phyloP scores from a whole-genome alignment of 2,797 vertebrate genomes.

The Girardinus metallicus region DNA sequence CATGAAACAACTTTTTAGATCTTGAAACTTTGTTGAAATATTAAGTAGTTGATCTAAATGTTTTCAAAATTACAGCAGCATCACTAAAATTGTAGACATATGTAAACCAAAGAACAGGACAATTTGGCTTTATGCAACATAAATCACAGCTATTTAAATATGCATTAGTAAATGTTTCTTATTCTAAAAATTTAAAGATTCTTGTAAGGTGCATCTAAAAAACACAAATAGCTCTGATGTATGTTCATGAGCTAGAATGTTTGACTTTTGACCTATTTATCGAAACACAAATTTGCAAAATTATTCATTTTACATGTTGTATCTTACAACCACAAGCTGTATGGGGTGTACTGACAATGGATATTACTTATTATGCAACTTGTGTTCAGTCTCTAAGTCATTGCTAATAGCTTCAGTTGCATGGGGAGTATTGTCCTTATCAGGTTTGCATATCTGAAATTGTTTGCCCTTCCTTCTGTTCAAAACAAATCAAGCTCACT shows the following conservation, averaged over 20 bases:
- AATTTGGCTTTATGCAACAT: neutral
- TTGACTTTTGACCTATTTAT: neutral
- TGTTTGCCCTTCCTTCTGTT: neutral
- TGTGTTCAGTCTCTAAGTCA: neutral
- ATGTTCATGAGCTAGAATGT: neutral
- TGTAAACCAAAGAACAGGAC: neutral
- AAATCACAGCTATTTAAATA: neutral
- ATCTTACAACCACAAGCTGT: neutral
- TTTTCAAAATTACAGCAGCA: neutral
- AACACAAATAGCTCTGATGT: neutral
- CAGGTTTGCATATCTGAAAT: neutral
- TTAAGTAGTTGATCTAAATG: neutral
- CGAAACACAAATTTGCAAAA: neutral
- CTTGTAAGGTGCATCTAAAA: neutral
- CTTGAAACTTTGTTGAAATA: neutral
- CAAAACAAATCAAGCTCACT: neutral
- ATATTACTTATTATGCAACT: neutral
- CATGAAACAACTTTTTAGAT: neutral
- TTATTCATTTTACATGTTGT: neutral
- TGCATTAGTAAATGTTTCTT: neutral
- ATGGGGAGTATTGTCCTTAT: too few species aligned
- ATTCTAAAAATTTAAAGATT: neutral
- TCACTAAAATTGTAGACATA: neutral
- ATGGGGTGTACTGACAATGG: neutral
- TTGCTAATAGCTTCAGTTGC: too few species aligned